These are phyloP conservation scores for Stenodera caucasica DNA, from an alignment of 2,888 invertebrate genomes.

Conservation along the genomic window DNA sequence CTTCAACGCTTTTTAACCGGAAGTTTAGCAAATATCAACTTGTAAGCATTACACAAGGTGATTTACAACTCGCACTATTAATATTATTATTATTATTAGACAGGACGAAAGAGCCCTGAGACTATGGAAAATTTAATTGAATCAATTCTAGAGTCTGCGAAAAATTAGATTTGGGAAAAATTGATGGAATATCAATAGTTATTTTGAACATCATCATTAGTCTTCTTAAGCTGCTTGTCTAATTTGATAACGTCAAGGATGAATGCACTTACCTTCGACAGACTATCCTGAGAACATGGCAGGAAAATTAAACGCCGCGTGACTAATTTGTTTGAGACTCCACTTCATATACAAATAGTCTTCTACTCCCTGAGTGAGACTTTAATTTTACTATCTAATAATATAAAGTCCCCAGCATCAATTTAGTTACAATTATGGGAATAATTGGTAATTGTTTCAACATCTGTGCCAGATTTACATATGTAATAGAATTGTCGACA, in stretches of 20 bases:
- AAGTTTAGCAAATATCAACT: background rate
- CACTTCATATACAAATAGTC: background rate
- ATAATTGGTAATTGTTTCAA: background rate
- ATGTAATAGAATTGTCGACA: background rate
- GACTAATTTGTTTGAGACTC: slow-evolving; percentile 26
- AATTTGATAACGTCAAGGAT: slow-evolving; percentile 23
- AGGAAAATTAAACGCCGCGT: slow-evolving; percentile 27
- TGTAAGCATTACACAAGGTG: background rate
- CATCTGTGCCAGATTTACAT: background rate
- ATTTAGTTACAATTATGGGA: background rate
- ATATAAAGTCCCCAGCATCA: background rate
- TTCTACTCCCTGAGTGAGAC: background rate
- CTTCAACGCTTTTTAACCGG: slow-evolving; percentile 8
- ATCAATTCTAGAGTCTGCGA: too few relatives aligned
- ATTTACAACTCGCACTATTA: too few relatives aligned
- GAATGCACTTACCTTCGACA: slow-evolving; percentile 20
- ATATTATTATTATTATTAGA: too few relatives aligned
- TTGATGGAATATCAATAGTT: background rate
- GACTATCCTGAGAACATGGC: slow-evolving; percentile 11
- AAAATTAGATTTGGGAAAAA: background rate
- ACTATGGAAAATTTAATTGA: too few relatives aligned
- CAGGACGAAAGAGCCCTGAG: too few relatives aligned
- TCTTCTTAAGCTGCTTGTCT: slow-evolving; percentile 12
- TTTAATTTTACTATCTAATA: background rate
- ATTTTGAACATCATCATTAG: slow-evolving; percentile 7